A percentile compares a stretch with the other conserved stretches of the same genome.
phyloP scores from a whole-genome alignment of 2,113 vertebrate genomes.

The Hippocampus mohnikei region DNA sequence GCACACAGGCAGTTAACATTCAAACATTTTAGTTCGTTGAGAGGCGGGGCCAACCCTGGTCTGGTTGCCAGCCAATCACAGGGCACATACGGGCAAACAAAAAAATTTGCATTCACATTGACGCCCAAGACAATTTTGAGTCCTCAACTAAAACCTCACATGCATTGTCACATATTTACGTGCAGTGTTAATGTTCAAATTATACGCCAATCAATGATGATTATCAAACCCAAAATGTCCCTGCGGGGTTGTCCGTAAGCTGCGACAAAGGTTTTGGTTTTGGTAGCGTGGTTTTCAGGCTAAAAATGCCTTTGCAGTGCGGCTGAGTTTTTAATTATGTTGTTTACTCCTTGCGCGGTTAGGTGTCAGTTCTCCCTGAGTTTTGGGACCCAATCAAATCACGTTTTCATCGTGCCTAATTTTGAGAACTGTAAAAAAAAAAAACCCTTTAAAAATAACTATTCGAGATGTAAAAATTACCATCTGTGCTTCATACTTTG shows the following conservation, averaged over 20 bases:
- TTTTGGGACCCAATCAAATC: not conserved
- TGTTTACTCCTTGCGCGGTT: constrained; percentile 77
- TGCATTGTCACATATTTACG: too few relatives aligned
- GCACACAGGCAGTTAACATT: too few relatives aligned
- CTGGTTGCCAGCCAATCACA: too few relatives aligned
- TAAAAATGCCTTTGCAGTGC: constrained; percentile 52
- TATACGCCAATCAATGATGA: constrained; percentile 57
- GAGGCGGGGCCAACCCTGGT: too few relatives aligned
- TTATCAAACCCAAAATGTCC: constrained; percentile 81
- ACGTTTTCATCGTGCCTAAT: not conserved
- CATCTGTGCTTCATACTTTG: too few relatives aligned
- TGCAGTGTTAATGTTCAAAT: too few relatives aligned
- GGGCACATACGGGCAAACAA: too few relatives aligned
- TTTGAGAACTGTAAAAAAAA: not conserved
- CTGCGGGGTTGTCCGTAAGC: constrained; percentile 57
- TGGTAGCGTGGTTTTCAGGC: constrained; percentile 45
- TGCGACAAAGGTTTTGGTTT: constrained; percentile 26
- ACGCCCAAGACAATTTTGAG: too few relatives aligned
- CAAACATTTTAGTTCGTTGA: too few relatives aligned
- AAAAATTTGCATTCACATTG: too few relatives aligned
- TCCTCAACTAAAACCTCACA: too few relatives aligned
- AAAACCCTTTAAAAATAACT: not conserved
- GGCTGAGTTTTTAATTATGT: constrained; percentile 79
- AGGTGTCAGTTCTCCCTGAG: not conserved
- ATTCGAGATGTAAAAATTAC: too few relatives aligned